phyloP scores from a whole-genome alignment of 2,888 invertebrate species.

The Synergus gifuensis region DNA sequence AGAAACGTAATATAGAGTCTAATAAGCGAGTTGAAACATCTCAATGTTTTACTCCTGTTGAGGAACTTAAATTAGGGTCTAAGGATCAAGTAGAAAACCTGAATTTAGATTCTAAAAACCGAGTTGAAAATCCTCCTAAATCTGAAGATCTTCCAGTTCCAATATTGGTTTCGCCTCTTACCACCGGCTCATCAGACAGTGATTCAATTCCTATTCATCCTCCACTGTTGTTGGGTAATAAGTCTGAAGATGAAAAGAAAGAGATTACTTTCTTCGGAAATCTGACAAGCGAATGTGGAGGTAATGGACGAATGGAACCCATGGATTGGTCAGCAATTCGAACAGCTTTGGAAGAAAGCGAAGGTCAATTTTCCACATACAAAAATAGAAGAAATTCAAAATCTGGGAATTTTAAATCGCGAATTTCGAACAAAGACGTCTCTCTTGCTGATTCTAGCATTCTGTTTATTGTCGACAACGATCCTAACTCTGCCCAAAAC shows the following conservation, averaged over 20 bases:
- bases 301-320: slow-evolving; percentile 16
- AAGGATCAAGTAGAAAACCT: background rate
- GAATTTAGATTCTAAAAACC: background rate
- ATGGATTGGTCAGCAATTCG: slow-evolving; percentile 1
- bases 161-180: background rate
- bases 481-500: background rate
- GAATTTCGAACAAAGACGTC: background rate
- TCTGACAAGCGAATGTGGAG: slow-evolving; percentile 24
- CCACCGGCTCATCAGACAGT: background rate
- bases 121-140: background rate
- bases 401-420: background rate
- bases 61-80: background rate
- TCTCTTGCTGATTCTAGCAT: background rate
- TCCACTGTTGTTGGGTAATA: background rate
- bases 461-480: background rate
- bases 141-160: background rate
- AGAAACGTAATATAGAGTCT: background rate
- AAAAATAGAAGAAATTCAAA: background rate
- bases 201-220: background rate
- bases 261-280: background rate
- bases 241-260: background rate
- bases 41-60: background rate
- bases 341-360: background rate
- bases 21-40: background rate
- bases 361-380: background rate